Evolutionary conservation across 2,113 vertebrate species (phyloP).

Genomic region (Pseudorhombus dupliciocellatus): DNA sequence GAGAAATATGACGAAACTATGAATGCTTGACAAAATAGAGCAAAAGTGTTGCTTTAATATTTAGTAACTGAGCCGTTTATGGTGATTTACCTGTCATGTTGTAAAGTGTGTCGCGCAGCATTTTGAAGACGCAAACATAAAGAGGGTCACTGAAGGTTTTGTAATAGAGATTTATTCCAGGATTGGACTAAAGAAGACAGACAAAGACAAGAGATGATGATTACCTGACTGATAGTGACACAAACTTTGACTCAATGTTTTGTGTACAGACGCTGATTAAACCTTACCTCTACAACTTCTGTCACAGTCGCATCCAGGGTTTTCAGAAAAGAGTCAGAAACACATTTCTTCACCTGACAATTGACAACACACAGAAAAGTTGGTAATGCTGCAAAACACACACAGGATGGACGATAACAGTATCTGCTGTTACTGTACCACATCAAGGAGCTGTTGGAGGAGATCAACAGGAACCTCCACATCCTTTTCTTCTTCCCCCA

Average conservation of each 20-base stretch:
- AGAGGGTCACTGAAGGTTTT: slow-evolving; percentile 92
- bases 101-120: slow-evolving; percentile 95
- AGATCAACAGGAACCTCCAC: slow-evolving; percentile 87
- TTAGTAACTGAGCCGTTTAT: not conserved
- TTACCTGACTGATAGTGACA: slow-evolving; percentile 13
- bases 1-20: not conserved
- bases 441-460: slow-evolving; percentile 87
- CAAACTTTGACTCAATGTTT: not conserved
- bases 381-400: not conserved
- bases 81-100: slow-evolving; percentile 89
- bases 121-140: slow-evolving; percentile 96
- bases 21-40: slow-evolving; percentile 2
- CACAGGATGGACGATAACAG: not conserved
- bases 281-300: slow-evolving; percentile 85
- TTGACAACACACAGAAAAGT: not conserved
- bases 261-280: not conserved
- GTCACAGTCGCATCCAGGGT: slow-evolving; percentile 83
- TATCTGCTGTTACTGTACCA: slow-evolving; percentile 78
- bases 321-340: slow-evolving; percentile 85
- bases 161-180: slow-evolving; percentile 85
- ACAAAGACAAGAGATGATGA: slow-evolving; percentile 32
- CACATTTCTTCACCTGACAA: slow-evolving; percentile 83
- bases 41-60: not conserved
- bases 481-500: slow-evolving; percentile 85
- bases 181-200: slow-evolving; percentile 78